Evolutionary conservation across 2,797 vertebrate genomes (phyloP).

Genomic region (Craterocephalus amniculus): DNA sequence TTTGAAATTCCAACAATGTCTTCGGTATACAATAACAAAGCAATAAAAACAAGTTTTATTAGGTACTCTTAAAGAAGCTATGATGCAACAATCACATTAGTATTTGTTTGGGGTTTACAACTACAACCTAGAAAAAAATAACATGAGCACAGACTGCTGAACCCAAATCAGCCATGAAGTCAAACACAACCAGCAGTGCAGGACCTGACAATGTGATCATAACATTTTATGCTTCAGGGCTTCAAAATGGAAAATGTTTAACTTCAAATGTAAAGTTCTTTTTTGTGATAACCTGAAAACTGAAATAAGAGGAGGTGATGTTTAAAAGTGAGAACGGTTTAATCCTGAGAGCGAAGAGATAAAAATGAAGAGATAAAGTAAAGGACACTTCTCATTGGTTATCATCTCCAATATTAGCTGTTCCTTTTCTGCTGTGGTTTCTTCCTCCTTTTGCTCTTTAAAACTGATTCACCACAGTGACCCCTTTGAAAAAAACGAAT

Average conservation of each 20-base stretch:
- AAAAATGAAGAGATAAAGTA: not conserved
- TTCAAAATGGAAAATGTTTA: too few species aligned
- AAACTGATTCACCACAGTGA: not conserved
- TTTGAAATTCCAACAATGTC: too few species aligned
- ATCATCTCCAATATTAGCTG: not conserved
- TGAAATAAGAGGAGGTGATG: not conserved
- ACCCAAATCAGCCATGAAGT: too few species aligned
- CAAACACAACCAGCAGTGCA: too few species aligned
- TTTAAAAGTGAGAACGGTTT: not conserved
- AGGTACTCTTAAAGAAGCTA: too few species aligned
- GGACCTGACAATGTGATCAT: not conserved
- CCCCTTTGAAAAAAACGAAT: not conserved
- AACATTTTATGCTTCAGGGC: too few species aligned
- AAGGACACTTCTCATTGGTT: not conserved
- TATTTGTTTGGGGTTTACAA: too few species aligned
- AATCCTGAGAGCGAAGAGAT: not conserved
- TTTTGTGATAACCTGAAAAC: not conserved
- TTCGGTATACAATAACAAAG: too few species aligned
- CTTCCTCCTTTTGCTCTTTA: not conserved
- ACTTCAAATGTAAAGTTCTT: not conserved
- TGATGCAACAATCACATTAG: too few species aligned
- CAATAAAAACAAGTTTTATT: too few species aligned
- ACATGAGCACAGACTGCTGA: too few species aligned
- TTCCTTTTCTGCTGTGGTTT: not conserved
- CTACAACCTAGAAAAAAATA: too few species aligned